Percentiles rank a stretch among this genome's conserved stretches.
phyloP scores from a whole-genome alignment of 2,888 invertebrate species.

The Luffia ferchaultella region DNA sequence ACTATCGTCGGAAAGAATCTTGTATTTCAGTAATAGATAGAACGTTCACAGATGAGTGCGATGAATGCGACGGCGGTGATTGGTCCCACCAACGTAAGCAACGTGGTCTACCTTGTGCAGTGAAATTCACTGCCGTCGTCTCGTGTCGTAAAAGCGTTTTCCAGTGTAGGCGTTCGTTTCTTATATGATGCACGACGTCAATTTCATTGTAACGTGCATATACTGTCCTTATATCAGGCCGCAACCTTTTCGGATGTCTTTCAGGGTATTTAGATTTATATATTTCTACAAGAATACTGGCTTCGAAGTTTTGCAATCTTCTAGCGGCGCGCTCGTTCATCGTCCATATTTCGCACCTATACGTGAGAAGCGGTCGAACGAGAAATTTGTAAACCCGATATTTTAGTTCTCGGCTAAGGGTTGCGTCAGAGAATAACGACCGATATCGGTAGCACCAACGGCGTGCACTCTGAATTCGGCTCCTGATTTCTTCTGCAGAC shows the following conservation, averaged over 20 bases:
- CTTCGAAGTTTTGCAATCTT: constrained; percentile 29
- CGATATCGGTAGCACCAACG: constrained; percentile 29
- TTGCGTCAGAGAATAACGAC: constrained; percentile 22
- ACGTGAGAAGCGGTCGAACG: constrained; percentile 34
- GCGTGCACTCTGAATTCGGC: constrained; percentile 30
- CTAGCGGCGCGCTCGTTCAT: constrained; percentile 18
- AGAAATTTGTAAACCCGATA: constrained; percentile 31
- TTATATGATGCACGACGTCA: constrained; percentile 25
- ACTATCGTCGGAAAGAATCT: no score
- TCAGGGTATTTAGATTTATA: constrained; percentile 31
- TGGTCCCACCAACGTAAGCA: not conserved
- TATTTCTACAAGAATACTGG: constrained; percentile 26
- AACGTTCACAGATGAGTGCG: no score
- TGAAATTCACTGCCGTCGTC: not conserved
- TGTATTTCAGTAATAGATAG: no score
- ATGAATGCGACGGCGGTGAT: no score
- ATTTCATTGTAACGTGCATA: constrained; percentile 22
- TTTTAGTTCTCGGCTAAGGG: constrained; percentile 23
- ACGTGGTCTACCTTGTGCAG: not conserved
- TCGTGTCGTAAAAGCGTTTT: constrained; percentile 17
- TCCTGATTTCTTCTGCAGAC: constrained; percentile 22
- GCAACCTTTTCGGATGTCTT: constrained; percentile 25
- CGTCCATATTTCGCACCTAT: constrained; percentile 39
- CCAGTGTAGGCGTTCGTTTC: constrained; percentile 29
- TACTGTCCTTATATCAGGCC: constrained; percentile 20